phyloP scores from a whole-genome alignment of 2,113 vertebrate species.

The Hippoglossus stenolepis region DNA sequence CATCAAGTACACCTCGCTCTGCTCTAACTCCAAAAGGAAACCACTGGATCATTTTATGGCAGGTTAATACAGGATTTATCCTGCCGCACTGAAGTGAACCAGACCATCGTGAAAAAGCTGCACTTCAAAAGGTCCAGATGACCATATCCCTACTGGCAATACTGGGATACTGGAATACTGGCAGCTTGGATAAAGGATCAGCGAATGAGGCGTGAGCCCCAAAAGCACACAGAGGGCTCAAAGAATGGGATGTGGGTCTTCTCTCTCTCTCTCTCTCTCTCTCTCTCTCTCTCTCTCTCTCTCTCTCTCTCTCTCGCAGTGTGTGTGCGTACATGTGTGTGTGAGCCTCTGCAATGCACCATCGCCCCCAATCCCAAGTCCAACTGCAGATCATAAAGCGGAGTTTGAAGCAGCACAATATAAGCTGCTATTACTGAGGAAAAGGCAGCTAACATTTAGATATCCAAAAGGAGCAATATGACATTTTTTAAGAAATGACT shows the following conservation, averaged over 20 bases:
- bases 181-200: conserved; percentile 11
- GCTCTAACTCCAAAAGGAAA: too few species aligned
- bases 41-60: too few species aligned
- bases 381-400: conserved; percentile 14
- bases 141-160: conserved; percentile 27
- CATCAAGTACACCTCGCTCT: too few species aligned
- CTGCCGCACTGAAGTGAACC: conserved; percentile 1
- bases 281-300: too few species aligned
- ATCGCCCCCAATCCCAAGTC: conserved; percentile 46
- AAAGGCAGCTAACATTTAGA: not conserved
- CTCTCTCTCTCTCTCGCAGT: not conserved
- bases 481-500: not conserved
- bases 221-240: conserved; percentile 25
- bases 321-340: conserved; percentile 1
- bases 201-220: not conserved
- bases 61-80: not conserved
- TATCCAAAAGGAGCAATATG: not conserved
- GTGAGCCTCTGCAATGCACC: conserved; percentile 38
- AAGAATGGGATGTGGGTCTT: conserved; percentile 1
- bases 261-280: too few species aligned
- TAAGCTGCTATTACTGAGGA: not conserved
- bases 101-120: conserved; percentile 16
- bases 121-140: conserved; percentile 50
- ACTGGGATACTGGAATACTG: conserved; percentile 46
- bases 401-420: conserved; percentile 6